phyloP scores from a whole-genome alignment of 2,797 vertebrate genomes.

The Myiotriccus ornatus region DNA sequence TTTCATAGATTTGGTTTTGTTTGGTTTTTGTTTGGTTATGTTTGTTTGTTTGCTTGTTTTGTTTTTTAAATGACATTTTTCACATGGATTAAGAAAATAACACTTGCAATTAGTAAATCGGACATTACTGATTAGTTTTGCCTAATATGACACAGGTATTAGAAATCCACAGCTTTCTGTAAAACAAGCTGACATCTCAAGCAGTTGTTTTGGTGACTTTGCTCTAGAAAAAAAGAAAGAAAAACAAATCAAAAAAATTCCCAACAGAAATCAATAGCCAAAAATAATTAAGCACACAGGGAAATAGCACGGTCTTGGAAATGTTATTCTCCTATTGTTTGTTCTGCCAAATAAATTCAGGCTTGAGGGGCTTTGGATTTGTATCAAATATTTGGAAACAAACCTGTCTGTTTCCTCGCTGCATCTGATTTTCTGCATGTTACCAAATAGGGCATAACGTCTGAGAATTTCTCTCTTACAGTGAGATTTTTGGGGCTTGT shows the following conservation, averaged over 20 bases:
- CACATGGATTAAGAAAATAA: neutral
- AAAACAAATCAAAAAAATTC: neutral
- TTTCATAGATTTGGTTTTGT: neutral
- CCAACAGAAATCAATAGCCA: neutral
- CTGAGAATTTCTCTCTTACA: neutral
- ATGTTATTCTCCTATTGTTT: neutral
- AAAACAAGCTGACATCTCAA: neutral
- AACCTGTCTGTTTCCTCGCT: neutral
- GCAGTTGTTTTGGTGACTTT: neutral
- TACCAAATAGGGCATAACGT: conserved; percentile 48
- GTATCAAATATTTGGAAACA: conserved; percentile 54
- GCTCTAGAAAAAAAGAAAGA: neutral
- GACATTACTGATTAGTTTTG: neutral
- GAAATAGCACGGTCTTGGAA: conserved; percentile 2
- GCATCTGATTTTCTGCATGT: conserved; percentile 32
- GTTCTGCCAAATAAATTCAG: conserved; percentile 39
- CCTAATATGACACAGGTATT: neutral
- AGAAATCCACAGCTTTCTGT: neutral
- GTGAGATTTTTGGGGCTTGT: neutral
- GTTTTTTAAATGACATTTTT: neutral
- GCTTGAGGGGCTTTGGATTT: conserved; percentile 24
- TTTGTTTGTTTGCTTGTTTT: neutral
- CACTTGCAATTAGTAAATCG: neutral
- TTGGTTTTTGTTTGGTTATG: neutral
- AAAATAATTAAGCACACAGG: conserved; percentile 25